Base-by-base conservation (phyloP, 2,888 invertebrate genomes). In the Coecobrya sp. region DNA sequence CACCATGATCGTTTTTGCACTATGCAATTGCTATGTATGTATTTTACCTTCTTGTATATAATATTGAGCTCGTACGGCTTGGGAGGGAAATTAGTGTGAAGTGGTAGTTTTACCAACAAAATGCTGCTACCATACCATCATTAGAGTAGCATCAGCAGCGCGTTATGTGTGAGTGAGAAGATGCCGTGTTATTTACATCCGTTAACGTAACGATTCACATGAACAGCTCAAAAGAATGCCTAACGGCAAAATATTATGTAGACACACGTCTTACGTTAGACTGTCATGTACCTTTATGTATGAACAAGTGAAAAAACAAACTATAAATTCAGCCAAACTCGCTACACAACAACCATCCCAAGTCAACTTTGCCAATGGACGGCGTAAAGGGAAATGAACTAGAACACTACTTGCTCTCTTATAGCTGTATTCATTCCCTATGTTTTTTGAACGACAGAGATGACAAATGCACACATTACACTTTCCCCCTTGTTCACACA, bases 351-450 rank as follows among this genome's bases (percentile, higher is more conserved):
- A n/a, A n/a, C 10, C 65, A 22, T 11, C 25, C 4, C 30, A 36
- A 73, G 76, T 49, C 76, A 76, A 76, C 76, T 76, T 13, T 76
- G 22, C n/a, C 36, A 36, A 70, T 1, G 70, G 36, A 70, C 4
- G 70, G 70, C 76, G 73, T 19, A 82, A 59, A 82, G 82, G 55
- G 82, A 82, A 82, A 82, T 82, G 82, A 82, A 82, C 82, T 82
- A 82, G 55, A 82, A 82, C 55, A 16, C 36, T 55, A n/a, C n/a
- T 36, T 59, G n/a, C 10, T 42, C 8, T 10, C n/a, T 73, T 1
- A 27, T 30, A 19, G 27, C 73, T n/a, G 13, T 42, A 73, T 36
- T 82, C 25, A n/a, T n/a, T n/a, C n/a, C n/a, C n/a, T n/a, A n/a
- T n/a, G n/a, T n/a, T n/a, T n/a, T 82, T 19, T 30, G n/a, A 59